Evolutionary conservation across 1,140 invertebrate genomes (phyloP), one percentile per base, ranked within the genome.

Genomic region (Metaphire vulgaris): DNA sequence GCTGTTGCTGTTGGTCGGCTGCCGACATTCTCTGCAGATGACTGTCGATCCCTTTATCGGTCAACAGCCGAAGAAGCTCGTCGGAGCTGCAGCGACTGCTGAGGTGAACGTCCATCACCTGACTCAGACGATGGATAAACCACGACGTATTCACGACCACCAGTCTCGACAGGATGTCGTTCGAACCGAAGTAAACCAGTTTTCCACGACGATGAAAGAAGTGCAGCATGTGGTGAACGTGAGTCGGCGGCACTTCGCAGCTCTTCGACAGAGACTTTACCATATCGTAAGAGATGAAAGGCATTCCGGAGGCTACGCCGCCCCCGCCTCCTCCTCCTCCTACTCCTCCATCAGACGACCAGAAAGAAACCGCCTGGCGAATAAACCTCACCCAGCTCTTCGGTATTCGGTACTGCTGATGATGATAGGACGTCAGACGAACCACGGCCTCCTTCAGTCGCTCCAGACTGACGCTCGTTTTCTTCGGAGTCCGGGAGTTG

Each of bases 181-280:
- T 74, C 30, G 67, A 32, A 16, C 72, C 33, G 68, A 78, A 78
- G 33, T 75, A 75, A 1, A 78, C 69, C 21, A 78, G 28, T 28
- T 78, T 78, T 12, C 77, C 77, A n/a, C 74, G 66, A 26, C 34
- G 69, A 29, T 78, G 73, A 64, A 78, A 78, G 65, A 75, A 78
- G 29, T 74, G 56, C n/a, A 78, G 68, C 77, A 78, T 78, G 29
- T 75, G 34, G 16, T 76, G 73, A 14, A 78, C 56, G 12, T 78
- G 73, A 15, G 72, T 73, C 1, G 74, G 72, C 1, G 73, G 21
- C 1, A 78, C 73, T 12, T 78, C 77, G 56, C 66, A 75, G 41
- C 64, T 78, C 6, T 73, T 67, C 16, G 77, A 33, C 16, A 75
- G 68, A 14, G 77, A 70, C 0, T 77, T 73, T 26, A 75, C 74